Evolutionary conservation across 1,140 invertebrate species (phyloP), one percentile per base, ranked within the genome.

Genomic region (Galleria mellonella): DNA sequence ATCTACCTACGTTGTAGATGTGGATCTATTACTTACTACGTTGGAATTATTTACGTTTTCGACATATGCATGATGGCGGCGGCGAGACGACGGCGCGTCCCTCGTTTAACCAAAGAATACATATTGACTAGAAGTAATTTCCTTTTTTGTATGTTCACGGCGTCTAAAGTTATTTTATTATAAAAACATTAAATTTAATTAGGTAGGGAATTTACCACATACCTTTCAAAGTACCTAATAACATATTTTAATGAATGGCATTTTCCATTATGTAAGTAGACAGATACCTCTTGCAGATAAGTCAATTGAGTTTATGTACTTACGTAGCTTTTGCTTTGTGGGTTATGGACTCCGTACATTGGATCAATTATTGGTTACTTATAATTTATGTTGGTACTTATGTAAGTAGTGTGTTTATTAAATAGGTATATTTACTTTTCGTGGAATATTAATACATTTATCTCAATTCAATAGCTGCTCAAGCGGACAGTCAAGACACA

Each of bases 391-490:
- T n/a, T n/a, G n/a, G n/a, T n/a, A n/a, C n/a, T n/a, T n/a, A 11
- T 11, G 9, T 10, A 9, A n/a, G n/a, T 33, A 10, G 28, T 4
- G 28, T 29, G n/a, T 14, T 12, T 36, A 14, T 8, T 36, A 13
- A 6, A 36, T n/a, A n/a, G n/a, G n/a, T n/a, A 4, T 36, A 13
- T 7, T 13, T 35, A 35, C 3, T 35, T 14, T 9, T 17, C 23
- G 5, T 9, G 11, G 32, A 2, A 14, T 42, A 46, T 48, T 67
- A 23, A 23, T 6, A 23, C 6, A 3, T 43, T 55, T 56, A 55
- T 45, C 32, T 49, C n/a, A 49, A 55, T 59, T 49, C 35, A 41
- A 43, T 60, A 66, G 67, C 60, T 68, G 62, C 55, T 49, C 60
- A 62, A 55, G 54, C 48, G 70, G 66, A 68, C 38, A 10, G 6